phyloP scores from a whole-genome alignment of 2,113 vertebrate genomes.

The Mionectes macconnelli region DNA sequence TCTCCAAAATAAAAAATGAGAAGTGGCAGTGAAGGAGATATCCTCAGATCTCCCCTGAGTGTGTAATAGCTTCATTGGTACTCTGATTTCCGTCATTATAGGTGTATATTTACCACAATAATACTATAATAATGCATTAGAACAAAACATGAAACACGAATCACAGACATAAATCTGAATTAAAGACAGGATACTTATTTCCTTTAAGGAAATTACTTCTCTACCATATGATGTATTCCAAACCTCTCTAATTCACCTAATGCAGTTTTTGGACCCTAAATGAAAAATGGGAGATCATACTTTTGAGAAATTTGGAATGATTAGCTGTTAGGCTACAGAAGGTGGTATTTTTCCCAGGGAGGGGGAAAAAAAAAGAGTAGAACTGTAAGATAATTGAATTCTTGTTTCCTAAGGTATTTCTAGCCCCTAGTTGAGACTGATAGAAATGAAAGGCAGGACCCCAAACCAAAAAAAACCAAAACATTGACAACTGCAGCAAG shows the following conservation, averaged over 20 bases:
- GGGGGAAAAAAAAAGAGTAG: background rate
- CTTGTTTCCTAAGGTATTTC: background rate
- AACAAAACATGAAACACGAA: background rate
- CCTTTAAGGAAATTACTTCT: background rate
- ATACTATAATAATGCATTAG: background rate
- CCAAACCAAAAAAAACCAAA: fast-evolving
- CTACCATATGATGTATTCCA: background rate
- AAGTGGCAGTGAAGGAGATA: background rate
- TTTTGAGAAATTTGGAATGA: background rate
- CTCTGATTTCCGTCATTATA: background rate
- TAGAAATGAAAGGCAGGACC: background rate
- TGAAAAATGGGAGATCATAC: background rate
- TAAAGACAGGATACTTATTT: background rate
- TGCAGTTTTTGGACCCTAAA: background rate
- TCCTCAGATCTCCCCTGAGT: background rate
- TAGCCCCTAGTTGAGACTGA: background rate
- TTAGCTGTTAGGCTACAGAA: background rate
- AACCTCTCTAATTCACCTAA: background rate
- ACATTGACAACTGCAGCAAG: background rate
- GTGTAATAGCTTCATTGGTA: background rate
- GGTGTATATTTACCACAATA: background rate
- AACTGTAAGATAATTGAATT: background rate
- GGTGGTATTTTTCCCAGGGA: background rate
- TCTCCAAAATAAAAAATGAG: background rate
- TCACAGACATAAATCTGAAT: background rate